Evolutionary conservation across 2,888 invertebrate genomes (phyloP).

Genomic region (Cryptops parisi): DNA sequence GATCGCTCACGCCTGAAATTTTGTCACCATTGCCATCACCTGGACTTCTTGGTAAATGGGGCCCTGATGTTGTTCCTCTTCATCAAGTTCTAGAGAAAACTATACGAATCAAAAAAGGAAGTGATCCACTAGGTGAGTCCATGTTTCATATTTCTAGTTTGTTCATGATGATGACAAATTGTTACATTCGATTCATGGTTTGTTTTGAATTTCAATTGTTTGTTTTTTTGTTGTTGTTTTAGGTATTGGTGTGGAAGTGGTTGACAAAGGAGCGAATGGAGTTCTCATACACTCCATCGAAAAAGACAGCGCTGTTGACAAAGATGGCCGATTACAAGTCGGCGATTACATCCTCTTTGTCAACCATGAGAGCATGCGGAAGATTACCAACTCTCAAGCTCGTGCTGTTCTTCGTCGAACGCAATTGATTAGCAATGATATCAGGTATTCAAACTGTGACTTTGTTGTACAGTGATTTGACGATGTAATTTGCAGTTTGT

Average conservation of each 20-base stretch:
- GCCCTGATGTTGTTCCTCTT: slow-evolving; percentile 28
- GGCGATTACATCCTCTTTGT: slow-evolving; percentile 44
- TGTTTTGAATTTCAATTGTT: not conserved
- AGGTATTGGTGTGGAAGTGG: slow-evolving; percentile 43
- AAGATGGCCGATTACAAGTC: slow-evolving; percentile 41
- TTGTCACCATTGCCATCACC: slow-evolving; percentile 19
- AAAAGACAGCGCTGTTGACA: slow-evolving; percentile 39
- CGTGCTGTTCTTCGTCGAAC: slow-evolving; percentile 42
- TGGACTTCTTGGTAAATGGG: slow-evolving; percentile 17
- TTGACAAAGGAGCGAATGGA: slow-evolving; percentile 43
- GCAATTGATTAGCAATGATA: slow-evolving; percentile 41
- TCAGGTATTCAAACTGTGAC: slow-evolving; percentile 34
- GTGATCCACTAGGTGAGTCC: slow-evolving; percentile 38
- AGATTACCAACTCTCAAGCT: slow-evolving; percentile 42
- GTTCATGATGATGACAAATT: not conserved
- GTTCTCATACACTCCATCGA: slow-evolving; percentile 38
- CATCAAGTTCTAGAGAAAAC: slow-evolving; percentile 40
- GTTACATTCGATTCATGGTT: not conserved
- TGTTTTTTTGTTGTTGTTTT: slow-evolving; percentile 15
- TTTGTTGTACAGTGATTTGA: not conserved
- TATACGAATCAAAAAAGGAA: slow-evolving; percentile 41
- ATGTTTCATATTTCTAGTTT: not conserved
- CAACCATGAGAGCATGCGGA: slow-evolving; percentile 43
- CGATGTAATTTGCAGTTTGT: no score
- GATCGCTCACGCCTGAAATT: slow-evolving; percentile 1